Evolutionary conservation across 92 coral and sea anemone species (phyloP), one percentile per base, ranked within the genome.

Genomic region (Porites lobata): DNA sequence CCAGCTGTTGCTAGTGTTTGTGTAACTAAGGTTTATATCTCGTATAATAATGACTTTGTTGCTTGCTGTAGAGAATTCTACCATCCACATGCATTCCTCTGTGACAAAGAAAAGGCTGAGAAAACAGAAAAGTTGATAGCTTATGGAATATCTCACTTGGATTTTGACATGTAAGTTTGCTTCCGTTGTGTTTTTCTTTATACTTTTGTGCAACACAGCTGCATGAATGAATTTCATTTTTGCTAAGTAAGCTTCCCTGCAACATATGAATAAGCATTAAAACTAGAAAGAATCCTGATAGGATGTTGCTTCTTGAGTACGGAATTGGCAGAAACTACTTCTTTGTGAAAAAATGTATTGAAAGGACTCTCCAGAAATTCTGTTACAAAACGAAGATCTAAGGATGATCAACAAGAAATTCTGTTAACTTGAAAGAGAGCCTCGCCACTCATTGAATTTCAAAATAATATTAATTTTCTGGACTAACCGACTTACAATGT

Each of bases 121-220:
- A 89, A 88, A 6, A 93, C 86, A 14, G 94, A 87, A 67, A 86
- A 89, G 24, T 85, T 92, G 51, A 90, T 97, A n/a, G 77, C 90
- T 24, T 97, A 97, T 87, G 99, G 98, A 18, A 83, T 97, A 76
- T 93, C 97, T 24, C 95, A 90, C 83, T 89, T 95, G 76, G 97
- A 97, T 79, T 97, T 97, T 75, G 92, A 94, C 77, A 94, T 95
- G 99, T 97, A 89, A 88, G 99, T 92, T 4, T 68, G 21, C 7
- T 77, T 11, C 47, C 50, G 6, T 43, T 21, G n/a, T 26, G 12
- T 3, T 67, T 50, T 5, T 19, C 7, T 47, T 9, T 32, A 14
- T 17, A 50, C 8, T 4, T 22, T 8, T 54, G 1, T 0, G 24
- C 9, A 19, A 18, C 5, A 29, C 6, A 18, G 72, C 13, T 15